Base-by-base conservation (phyloP, 1,140 invertebrate genomes). In the Saccostrea cuccullata region DNA sequence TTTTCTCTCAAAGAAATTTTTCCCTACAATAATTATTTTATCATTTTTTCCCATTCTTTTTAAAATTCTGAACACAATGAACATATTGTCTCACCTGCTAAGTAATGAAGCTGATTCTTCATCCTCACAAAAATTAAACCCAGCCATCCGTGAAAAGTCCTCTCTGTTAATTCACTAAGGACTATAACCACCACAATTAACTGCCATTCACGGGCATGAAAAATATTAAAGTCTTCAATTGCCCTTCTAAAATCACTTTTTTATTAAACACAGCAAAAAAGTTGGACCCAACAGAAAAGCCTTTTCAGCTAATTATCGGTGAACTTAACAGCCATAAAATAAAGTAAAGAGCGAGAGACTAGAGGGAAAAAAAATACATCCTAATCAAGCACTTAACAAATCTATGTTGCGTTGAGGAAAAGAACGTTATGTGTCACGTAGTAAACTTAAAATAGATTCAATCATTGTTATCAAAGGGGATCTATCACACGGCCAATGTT, bases 381-480 rank as follows among this genome's bases (percentile, higher is more conserved):
- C 70, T 77, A 77, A 30, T 77, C 23, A 36, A 36, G 70, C 26
- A 77, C 70, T 77, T 77, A 26, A 36, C 26, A 30, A 77, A 77
- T 77, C 70, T 77, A 77, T 30, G 26, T 30, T 77, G 26, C 26
- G 26, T 77, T 36, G 70, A 77, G 70, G 26, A 77, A 77, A 30
- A 30, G 70, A 77, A 40, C 70, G 9, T 77, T 36, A 77, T 77
- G 70, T 77, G 70, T 77, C 70, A 77, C 70, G 70, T 77, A 30
- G 70, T 26, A 15, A 30, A 77, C 70, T 77, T 77, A 77, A 77
- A 77, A 77, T 77, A 77, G 70, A 77, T 4, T 77, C 70, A 77
- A 77, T 77, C 70, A 77, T 77, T 77, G 70, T 77, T 77, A 77
- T 77, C 70, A 77, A 77, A 77, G 70, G 70, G 23, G 70, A 77